Evolutionary conservation across 2,797 vertebrate species (phyloP).

Genomic region (Lophura swinhoii): DNA sequence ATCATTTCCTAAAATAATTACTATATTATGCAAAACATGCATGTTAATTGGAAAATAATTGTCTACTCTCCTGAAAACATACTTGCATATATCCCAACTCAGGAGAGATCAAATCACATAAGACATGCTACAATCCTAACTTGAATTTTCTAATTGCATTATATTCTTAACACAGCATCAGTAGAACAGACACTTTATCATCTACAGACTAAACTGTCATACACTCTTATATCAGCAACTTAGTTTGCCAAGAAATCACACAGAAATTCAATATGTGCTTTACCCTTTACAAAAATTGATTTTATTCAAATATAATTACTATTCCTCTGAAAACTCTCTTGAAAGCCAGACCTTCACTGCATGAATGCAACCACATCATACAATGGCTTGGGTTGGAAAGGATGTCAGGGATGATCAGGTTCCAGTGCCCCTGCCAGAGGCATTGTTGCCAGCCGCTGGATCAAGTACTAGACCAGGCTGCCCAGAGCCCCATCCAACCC

Average conservation of each 20-base stretch:
- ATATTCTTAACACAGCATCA: constrained; percentile 52
- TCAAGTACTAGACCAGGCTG: too few relatives aligned
- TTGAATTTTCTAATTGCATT: constrained; percentile 74
- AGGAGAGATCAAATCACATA: constrained; percentile 67
- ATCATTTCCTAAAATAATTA: constrained; percentile 71
- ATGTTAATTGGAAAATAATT: constrained; percentile 68
- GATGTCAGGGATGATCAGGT: too few relatives aligned
- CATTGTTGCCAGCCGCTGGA: too few relatives aligned
- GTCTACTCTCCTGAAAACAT: constrained; percentile 52
- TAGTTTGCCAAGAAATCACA: constrained; percentile 27
- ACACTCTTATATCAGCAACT: not conserved
- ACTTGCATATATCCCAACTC: not conserved
- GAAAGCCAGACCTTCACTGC: not conserved
- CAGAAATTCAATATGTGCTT: not conserved
- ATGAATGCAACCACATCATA: not conserved
- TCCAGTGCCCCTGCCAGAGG: too few relatives aligned
- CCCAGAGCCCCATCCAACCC: too few relatives aligned
- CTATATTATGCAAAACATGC: constrained; percentile 54
- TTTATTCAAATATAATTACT: constrained; percentile 45
- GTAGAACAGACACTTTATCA: constrained; percentile 41
- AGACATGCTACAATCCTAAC: constrained; percentile 61
- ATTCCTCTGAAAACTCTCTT: constrained; percentile 3
- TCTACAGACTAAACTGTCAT: constrained; percentile 21
- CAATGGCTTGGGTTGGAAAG: too few relatives aligned
- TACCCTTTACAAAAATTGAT: constrained; percentile 25